Conservation (phyloP, 2,113 vertebrate species). For the Dipodomys stephensi region DNA sequence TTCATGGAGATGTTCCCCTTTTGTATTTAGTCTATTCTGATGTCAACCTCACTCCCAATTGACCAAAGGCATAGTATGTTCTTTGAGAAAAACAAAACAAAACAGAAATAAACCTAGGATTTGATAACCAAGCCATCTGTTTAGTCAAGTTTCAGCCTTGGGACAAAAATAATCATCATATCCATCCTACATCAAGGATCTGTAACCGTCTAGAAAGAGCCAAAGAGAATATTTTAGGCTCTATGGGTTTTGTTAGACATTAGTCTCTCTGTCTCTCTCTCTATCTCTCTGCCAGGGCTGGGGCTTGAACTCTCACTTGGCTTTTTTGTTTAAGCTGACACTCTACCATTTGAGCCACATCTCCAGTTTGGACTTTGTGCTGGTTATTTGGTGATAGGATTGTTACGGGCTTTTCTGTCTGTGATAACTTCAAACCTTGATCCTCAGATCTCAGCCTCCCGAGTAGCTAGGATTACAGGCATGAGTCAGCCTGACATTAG, state of each 20-base stretch:
- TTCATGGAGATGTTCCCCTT: not conserved
- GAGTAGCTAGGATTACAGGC: no score
- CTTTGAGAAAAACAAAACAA: not conserved
- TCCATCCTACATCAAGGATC: not conserved
- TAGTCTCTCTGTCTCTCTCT: not conserved
- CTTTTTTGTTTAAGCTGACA: no score
- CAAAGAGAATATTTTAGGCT: not conserved
- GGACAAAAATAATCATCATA: slow-evolving; percentile 39
- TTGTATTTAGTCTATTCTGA: slow-evolving; percentile 14
- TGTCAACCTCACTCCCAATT: not conserved
- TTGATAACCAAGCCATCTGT: slow-evolving; percentile 14
- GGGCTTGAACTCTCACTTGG: no score
- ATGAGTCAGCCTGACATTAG: no score
- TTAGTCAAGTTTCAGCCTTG: slow-evolving; percentile 1
- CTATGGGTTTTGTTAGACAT: not conserved
- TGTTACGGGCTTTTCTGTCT: no score
- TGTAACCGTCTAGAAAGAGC: not conserved
- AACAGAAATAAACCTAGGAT: slow-evolving; percentile 49
- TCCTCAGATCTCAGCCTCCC: no score
- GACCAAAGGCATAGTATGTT: slow-evolving; percentile 6
- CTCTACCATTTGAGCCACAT: no score
- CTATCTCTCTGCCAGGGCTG: no score
- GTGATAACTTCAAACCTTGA: no score
- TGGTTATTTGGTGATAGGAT: no score
- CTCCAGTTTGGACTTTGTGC: no score